Evolutionary conservation across 2,797 vertebrate genomes (phyloP), one percentile per base, ranked within the genome.

Genomic region (Balearica regulorum): DNA sequence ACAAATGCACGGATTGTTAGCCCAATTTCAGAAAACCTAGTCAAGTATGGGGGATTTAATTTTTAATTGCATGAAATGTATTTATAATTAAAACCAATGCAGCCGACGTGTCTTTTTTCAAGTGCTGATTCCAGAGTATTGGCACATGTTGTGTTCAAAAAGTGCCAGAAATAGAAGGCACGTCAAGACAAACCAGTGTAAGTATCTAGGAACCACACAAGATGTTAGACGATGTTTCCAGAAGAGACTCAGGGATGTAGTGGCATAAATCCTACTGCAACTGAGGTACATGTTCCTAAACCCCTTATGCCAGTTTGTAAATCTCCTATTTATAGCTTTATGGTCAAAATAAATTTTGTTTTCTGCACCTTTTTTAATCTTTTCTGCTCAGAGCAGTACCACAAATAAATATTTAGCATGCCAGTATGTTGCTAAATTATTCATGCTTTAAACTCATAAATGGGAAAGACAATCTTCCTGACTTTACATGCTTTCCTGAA

Each of bases 341-440:
- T 55, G 62, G 92, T 89, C 80, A 96, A 95, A 81, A 69, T 77
- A 94, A 89, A 90, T 65, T 94, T 97, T 94, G 71, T 84, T 97
- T 96, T 94, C 79, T 71, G 87, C 60, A 18, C 31, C 29, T 71
- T 93, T 89, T 94, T 25, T 71, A 70, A 73, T 90, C 53, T 93
- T 92, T 94, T 89, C 93, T 96, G 66, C 93, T 93, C 55, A 83
- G 82, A 97, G 85, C 75, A 87, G 73, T 71, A 92, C 95, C 93
- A 94, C 87, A 97, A 96, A 97, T 96, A 98, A 97, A 97, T 93
- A 97, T 83, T 90, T 95, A 97, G 92, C 75, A 75, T 93, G 93
- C 92, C 94, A 96, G 93, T 96, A 88, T 87, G 91, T 83, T 93
- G 64, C 44, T 98, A 96, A 96, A 97, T 98, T 97, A 98, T 97